These are phyloP conservation scores for Mormyrus proboscirostris DNA, from an alignment of 2,797 vertebrate species.

Conservation along the genomic window DNA sequence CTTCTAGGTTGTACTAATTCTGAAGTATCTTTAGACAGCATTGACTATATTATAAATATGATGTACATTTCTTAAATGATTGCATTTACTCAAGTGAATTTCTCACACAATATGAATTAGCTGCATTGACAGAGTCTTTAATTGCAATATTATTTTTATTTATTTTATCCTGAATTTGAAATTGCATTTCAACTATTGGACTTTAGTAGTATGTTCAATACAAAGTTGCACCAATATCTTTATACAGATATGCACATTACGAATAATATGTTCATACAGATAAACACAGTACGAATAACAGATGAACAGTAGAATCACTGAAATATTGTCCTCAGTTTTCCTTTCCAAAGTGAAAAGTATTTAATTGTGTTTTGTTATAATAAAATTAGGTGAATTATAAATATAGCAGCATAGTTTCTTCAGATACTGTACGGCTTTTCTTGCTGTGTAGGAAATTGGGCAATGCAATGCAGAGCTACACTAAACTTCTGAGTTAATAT, in stretches of 20 bases:
- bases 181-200: not conserved
- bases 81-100: slow-evolving; percentile 2
- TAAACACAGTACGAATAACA: not conserved
- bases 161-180: not conserved
- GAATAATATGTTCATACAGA: not conserved
- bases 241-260: not conserved
- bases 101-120: not conserved
- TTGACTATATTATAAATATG: not conserved
- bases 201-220: not conserved
- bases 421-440: not conserved
- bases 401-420: not conserved
- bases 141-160: not conserved
- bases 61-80: not conserved
- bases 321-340: not conserved
- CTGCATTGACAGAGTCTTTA: not conserved
- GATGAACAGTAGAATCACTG: not conserved
- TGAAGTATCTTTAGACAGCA: not conserved
- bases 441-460: not conserved
- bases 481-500: not conserved
- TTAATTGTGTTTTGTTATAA: not conserved
- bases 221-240: not conserved
- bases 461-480: not conserved
- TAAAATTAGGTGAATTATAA: not conserved
- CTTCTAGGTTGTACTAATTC: not conserved
- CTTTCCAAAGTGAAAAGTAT: not conserved